Base-by-base conservation (phyloP, 2,113 vertebrate species). In the Eolophus roseicapilla region DNA sequence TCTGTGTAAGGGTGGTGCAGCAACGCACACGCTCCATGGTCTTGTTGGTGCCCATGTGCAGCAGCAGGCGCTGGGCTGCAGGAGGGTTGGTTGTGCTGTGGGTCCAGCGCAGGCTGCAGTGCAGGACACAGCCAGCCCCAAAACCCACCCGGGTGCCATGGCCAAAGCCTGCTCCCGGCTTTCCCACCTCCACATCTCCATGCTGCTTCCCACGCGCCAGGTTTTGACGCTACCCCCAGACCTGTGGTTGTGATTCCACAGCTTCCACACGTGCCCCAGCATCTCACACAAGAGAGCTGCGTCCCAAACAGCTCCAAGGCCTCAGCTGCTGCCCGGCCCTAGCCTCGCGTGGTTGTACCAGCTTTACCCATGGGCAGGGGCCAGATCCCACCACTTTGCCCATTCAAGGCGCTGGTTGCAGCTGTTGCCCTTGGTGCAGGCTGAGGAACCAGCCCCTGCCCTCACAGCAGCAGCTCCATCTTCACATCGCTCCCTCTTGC, bases 401-500 rank as follows among this genome's bases (percentile, higher is more conserved):
- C 3, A 0, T 1, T 4, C 31, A 2, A 37, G 25, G 77, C 0
- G 0, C 35, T 25, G 17, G 9, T 2, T n/a, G 37, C 0, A 43
- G 73, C 41, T 10, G 0, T 3, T 10, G 23, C 4, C 1, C 5
- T 3, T 2, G 1, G 2, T 11, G 24, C 1, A 33, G 10, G 7
- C 2, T 4, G 3, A 2, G 67, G 25, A 49, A 50, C 6, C 0
- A 0, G 10, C 3, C 50, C 1, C 7, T 28, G 4, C 18, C 4
- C 62, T 73, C 0, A 0, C 57, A 35, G 57, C 57, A 59, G 33
- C 57, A 59, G 33, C 57, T 24, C 57, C 57, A 24, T 24, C 33
- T 21, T 10, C 57, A 16, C 6, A 2, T 59, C 4, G 1, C 11
- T 43, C 20, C 14, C 64, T 70, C 28, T 31, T 12, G 8, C 50